Percentiles rank a stretch among this genome's conserved stretches.
These are phyloP conservation scores for Eublepharis macularius DNA, from an alignment of 2,113 vertebrate genomes.

Conservation along the genomic window DNA sequence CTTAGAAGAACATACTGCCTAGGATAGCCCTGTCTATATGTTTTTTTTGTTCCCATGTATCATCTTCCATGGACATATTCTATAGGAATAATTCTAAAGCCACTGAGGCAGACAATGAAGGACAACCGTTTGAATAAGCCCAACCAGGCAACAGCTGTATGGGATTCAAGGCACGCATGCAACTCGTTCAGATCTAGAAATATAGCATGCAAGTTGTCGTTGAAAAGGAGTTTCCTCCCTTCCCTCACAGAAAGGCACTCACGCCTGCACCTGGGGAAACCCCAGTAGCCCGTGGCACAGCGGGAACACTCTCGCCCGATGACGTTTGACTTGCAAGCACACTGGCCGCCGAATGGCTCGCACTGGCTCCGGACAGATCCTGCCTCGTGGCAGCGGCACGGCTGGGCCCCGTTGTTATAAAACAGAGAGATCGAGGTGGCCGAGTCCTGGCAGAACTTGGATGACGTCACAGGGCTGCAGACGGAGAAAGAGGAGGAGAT, in stretches of 20 bases:
- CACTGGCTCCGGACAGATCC: conserved; percentile 84
- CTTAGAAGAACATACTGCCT: too few relatives aligned
- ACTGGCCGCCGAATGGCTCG: conserved; percentile 88
- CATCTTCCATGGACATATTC: not conserved
- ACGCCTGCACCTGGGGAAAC: conserved; percentile 95
- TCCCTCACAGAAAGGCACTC: conserved; percentile 56
- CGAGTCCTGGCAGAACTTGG: conserved; percentile 84
- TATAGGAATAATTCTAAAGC: not conserved
- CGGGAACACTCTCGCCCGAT: conserved; percentile 94
- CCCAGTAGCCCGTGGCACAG: conserved; percentile 94
- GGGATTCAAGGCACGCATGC: not conserved
- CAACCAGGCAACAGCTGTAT: not conserved
- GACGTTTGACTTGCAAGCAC: conserved; percentile 84
- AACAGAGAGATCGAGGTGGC: conserved; percentile 90
- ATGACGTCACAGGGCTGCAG: conserved; percentile 77
- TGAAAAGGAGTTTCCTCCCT: fast-evolving
- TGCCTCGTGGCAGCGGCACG: conserved; percentile 88
- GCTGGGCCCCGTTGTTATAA: conserved; percentile 91
- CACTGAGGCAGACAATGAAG: too few relatives aligned
- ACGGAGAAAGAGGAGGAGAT: not conserved
- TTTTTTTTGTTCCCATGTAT: too few relatives aligned
- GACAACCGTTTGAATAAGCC: too few relatives aligned
- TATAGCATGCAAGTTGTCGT: fast-evolving
- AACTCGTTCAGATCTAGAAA: not conserved
- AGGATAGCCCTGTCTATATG: too few relatives aligned